phyloP scores from a whole-genome alignment of 2,113 vertebrate species.

The Equus przewalskii region DNA sequence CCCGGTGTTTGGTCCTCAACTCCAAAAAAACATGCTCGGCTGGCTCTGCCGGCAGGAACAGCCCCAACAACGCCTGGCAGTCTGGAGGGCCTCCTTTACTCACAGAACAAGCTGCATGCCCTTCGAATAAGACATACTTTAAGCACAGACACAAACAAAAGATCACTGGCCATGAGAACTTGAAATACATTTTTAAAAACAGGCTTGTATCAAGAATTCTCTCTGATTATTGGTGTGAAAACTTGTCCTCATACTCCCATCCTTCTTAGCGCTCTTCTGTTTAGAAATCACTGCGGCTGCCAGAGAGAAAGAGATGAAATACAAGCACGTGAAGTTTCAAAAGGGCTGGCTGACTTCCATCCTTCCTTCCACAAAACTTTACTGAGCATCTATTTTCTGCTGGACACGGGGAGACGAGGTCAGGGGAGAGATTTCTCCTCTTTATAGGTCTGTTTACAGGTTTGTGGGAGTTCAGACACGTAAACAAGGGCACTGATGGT shows the following conservation, averaged over 20 bases:
- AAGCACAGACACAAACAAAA: not conserved
- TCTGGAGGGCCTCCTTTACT: not conserved
- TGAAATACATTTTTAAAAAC: not conserved
- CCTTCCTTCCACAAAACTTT: not conserved
- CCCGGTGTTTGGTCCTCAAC: not conserved
- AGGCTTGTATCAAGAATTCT: not conserved
- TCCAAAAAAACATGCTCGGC: not conserved
- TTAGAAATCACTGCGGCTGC: not conserved
- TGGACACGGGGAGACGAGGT: not conserved
- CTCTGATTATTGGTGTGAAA: not conserved
- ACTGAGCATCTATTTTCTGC: not conserved
- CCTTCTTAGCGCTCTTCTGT: not conserved
- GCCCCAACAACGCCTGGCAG: not conserved
- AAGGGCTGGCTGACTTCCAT: not conserved
- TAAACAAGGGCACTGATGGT: not conserved
- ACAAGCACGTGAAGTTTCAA: not conserved
- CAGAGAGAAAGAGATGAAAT: not conserved
- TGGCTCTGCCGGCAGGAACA: not conserved
- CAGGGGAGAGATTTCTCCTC: not conserved
- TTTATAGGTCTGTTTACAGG: not conserved
- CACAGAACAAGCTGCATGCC: not conserved
- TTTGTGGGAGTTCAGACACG: not conserved
- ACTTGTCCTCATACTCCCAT: not conserved
- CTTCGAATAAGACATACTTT: not conserved
- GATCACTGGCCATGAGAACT: not conserved